Base-by-base conservation (phyloP, 2,797 vertebrate genomes). In the Urophycis tenuis region DNA sequence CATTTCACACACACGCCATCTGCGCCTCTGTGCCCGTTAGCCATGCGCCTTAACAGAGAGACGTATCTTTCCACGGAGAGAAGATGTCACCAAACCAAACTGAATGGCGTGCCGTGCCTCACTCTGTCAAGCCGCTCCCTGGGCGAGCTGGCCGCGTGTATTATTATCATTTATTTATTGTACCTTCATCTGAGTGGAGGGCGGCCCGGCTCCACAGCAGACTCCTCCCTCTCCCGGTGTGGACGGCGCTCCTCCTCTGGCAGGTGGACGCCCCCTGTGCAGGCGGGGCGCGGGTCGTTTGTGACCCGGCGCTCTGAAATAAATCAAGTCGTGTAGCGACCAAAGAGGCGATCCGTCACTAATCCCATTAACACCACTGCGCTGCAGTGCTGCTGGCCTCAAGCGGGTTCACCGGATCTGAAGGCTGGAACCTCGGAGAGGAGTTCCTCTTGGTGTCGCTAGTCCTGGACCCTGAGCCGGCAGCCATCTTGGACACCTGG, bases 341-440 rank as follows among this genome's bases (percentile, higher is more conserved):
- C n/a, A 9, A 31, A 32, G 31, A 70, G 72, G 77, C 19, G 15
- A 6, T 8, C 7, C 2, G 41, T 49, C 34, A 30, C 36, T 7
- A 82, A 77, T 78, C 31, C 3, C 39, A 64, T 77, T 75, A 11
- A 11, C 31, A 74, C 74, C 3, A 25, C 5, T 25, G 15, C 12
- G n/a, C n/a, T 12, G 30, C 22, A n/a, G 9, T 5, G 1, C 53
- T 60, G 22, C 17, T 15, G 19, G 22, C 45, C 45, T 6, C 2
- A 22, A 25, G 53, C 2, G 53, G 53, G 53, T 60, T 60, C 53
- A n/a, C 3, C 17, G 15, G 45, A 49, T 5, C 45, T 7, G 15
- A 6, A 49, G 19, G 45, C 45, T 49, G 45, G 17, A 49, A 0
- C 12, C 45, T 49, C 45, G 15, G 14, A 41, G 17, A 49, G 45